Percentiles rank a stretch among this genome's conserved stretches.
These are phyloP conservation scores for Thryonomys swinderianus DNA, from an alignment of 2,113 vertebrate species.

Conservation along the genomic window DNA sequence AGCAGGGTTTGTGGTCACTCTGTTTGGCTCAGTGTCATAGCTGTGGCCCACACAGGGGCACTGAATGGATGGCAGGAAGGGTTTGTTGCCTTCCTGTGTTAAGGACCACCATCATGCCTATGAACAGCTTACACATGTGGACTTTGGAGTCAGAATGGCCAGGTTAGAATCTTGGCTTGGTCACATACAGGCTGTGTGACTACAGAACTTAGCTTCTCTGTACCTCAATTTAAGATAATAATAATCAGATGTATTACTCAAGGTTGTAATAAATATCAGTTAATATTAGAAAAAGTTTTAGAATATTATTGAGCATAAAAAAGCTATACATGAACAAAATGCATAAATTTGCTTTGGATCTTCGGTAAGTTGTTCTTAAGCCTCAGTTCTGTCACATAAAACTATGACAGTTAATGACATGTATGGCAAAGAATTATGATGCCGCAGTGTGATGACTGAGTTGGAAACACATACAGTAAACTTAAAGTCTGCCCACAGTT, in stretches of 20 bases:
- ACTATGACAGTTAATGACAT: background rate
- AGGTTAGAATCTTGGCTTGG: background rate
- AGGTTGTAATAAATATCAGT: background rate
- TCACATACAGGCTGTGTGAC: background rate
- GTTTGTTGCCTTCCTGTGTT: background rate
- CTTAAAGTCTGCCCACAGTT: background rate
- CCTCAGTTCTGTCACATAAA: background rate
- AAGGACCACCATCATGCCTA: background rate
- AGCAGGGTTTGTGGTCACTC: background rate
- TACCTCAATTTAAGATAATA: conserved; percentile 25
- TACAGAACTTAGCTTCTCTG: background rate
- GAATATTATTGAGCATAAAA: background rate
- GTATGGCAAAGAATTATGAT: background rate
- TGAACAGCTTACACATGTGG: background rate
- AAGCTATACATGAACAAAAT: background rate
- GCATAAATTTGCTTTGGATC: background rate
- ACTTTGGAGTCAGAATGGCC: background rate
- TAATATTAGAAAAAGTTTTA: background rate
- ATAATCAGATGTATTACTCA: background rate
- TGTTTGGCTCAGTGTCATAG: accelerated
- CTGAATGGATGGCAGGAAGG: accelerated
- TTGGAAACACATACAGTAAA: background rate
- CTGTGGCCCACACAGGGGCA: background rate
- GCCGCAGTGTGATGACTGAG: background rate
- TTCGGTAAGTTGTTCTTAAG: background rate